Base-by-base conservation (phyloP, 1,140 invertebrate genomes). In the Drosophila kikkawai region DNA sequence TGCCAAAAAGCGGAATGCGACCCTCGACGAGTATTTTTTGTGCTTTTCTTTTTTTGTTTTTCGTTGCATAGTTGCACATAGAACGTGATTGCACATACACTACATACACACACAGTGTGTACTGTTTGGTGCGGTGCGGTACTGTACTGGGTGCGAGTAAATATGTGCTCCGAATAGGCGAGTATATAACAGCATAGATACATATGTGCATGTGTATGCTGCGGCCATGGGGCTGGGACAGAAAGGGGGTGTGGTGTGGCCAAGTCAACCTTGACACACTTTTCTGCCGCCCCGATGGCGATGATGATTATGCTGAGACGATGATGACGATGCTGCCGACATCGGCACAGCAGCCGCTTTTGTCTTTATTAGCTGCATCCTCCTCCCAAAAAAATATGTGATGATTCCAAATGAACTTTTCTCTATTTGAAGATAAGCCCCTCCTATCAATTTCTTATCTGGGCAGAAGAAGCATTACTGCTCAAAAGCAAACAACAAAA, bases 1-100 rank as follows among this genome's bases (percentile, higher is more conserved):
- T 87, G 83, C 83, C 82, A 76, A 85, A 85, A 75, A 77, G 82
- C 82, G 80, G 86, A 87, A 80, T 78, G 84, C 80, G 84, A 87
- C 83, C 83, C 80, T 76, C 84, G 86, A 78, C 75, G 77, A 61
- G 67, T 77, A 86, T 86, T 87, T 85, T 85, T 82, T 80, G 71
- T 71, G 57, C 64, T 70, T 70, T 79, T 73, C 26, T 60, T 59
- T 71, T 58, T 17, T 36, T 13, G 11, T 42, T 73, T 13, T 42
- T 51, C 64, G 48, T 55, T 70, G 67, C 69, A 73, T 57, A 47
- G 55, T 57, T 70, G 65, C 82, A 85, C 82, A 85, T 85, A 86
- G 82, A 82, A 84, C 82, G 66, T 70, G 78, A 84, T 73, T 80
- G 77, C 82, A 86, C 82, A 85, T 79, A 69, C 51, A 59, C 79